These are phyloP conservation scores for Pteronotus mesoamericanus DNA, from an alignment of 2,797 vertebrate species.

Conservation along the genomic window DNA sequence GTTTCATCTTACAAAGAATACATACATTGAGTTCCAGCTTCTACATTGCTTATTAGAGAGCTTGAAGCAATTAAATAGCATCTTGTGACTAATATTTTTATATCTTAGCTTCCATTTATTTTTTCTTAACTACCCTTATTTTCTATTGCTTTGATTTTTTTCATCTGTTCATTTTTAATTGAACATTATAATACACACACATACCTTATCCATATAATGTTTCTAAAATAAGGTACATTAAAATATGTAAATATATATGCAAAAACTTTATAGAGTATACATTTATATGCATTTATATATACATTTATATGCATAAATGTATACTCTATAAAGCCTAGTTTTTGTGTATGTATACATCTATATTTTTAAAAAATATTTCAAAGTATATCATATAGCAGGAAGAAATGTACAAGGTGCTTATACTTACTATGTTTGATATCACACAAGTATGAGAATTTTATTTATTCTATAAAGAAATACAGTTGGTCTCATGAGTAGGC, in stretches of 20 bases:
- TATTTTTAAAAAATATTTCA: not conserved
- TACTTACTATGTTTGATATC: not conserved
- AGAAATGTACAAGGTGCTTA: not conserved
- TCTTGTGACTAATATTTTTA: not conserved
- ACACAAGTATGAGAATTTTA: not conserved
- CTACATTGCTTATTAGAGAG: not conserved
- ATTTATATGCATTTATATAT: not conserved
- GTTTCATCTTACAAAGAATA: not conserved
- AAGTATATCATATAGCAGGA: not conserved
- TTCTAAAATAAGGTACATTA: slow-evolving; percentile 25
- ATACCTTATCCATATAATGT: not conserved
- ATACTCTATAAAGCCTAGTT: no score
- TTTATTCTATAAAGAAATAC: not conserved
- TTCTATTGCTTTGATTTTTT: slow-evolving; percentile 31
- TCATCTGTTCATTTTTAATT: not conserved
- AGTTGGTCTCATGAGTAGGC: not conserved
- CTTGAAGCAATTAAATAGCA: not conserved
- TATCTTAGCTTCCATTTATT: not conserved
- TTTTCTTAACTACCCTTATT: not conserved
- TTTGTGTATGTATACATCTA: no score
- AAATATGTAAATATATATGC: not conserved
- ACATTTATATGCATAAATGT: no score
- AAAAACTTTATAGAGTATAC: not conserved
- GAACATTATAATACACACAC: not conserved
- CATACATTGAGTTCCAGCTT: not conserved